A percentile compares a stretch with the other conserved stretches of the same genome.
Conservation (phyloP, 2,797 vertebrate genomes). For the Gymnopithys bicolor region DNA sequence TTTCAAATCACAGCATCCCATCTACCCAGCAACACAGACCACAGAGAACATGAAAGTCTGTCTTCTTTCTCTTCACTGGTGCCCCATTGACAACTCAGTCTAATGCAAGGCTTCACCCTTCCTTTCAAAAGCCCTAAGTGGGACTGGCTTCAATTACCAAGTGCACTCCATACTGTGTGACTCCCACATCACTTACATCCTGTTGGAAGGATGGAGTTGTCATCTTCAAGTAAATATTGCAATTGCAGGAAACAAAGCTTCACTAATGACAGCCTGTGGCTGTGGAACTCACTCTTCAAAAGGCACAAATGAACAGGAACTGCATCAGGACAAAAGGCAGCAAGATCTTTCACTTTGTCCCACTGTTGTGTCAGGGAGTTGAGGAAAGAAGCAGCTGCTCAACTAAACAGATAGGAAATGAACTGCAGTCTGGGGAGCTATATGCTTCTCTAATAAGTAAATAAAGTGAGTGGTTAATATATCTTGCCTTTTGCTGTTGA, state of each 20-base stretch:
- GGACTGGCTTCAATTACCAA: constrained; percentile 26
- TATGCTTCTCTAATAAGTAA: background rate
- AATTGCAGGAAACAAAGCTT: background rate
- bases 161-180: background rate
- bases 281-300: background rate
- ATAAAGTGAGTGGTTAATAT: background rate
- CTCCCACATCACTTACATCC: background rate
- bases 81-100: background rate
- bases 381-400: background rate
- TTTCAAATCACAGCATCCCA: constrained; percentile 19
- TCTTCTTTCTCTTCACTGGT: constrained; percentile 23
- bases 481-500: background rate
- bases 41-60: background rate
- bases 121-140: background rate
- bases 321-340: background rate
- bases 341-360: background rate
- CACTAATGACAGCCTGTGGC: background rate
- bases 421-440: accelerated
- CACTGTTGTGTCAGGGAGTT: background rate
- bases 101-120: background rate
- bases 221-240: background rate
- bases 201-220: background rate
- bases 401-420: background rate
- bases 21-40: background rate
- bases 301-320: background rate